These are phyloP conservation scores for Mesaphorura yosii DNA, from an alignment of 1,140 invertebrate species.

Conservation along the genomic window DNA sequence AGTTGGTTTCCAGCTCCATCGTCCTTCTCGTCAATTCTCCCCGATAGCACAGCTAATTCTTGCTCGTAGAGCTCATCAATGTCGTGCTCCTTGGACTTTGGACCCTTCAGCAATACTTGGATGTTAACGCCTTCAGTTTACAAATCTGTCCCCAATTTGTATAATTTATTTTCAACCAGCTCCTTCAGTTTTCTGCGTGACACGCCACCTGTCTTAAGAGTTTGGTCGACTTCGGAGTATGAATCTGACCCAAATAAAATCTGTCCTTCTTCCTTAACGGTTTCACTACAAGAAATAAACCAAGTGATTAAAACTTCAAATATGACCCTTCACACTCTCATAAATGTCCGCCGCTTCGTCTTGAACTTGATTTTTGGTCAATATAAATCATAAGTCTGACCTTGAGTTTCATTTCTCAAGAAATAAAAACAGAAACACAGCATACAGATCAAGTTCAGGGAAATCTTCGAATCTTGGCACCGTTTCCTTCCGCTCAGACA, in stretches of 20 bases:
- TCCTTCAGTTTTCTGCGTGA: slow-evolving; percentile 48
- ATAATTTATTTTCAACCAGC: slow-evolving; percentile 47
- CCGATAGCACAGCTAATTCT: neutral
- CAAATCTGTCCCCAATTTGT: slow-evolving; percentile 44
- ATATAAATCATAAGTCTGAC: too few relatives aligned
- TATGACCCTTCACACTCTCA: too few relatives aligned
- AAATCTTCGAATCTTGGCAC: too few relatives aligned
- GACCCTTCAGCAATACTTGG: slow-evolving; percentile 53
- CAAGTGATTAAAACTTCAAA: too few relatives aligned
- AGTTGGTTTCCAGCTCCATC: too few relatives aligned
- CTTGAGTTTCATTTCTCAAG: too few relatives aligned
- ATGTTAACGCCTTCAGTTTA: slow-evolving; percentile 45
- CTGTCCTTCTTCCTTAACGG: slow-evolving; percentile 37
- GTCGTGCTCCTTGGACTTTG: slow-evolving; percentile 52
- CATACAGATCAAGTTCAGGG: too few relatives aligned
- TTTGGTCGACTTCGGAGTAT: slow-evolving; percentile 50
- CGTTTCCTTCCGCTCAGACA: too few relatives aligned
- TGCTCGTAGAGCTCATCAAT: slow-evolving; percentile 51
- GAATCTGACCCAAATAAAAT: slow-evolving; percentile 46
- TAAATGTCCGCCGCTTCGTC: too few relatives aligned
- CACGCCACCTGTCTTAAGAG: slow-evolving; percentile 53
- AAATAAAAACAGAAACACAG: too few relatives aligned
- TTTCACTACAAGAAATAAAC: slow-evolving; percentile 58
- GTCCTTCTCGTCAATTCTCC: neutral
- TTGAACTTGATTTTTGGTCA: too few relatives aligned